These are phyloP conservation scores for Clarias fuscus DNA, from an alignment of 2,797 vertebrate species.

Conservation along the genomic window DNA sequence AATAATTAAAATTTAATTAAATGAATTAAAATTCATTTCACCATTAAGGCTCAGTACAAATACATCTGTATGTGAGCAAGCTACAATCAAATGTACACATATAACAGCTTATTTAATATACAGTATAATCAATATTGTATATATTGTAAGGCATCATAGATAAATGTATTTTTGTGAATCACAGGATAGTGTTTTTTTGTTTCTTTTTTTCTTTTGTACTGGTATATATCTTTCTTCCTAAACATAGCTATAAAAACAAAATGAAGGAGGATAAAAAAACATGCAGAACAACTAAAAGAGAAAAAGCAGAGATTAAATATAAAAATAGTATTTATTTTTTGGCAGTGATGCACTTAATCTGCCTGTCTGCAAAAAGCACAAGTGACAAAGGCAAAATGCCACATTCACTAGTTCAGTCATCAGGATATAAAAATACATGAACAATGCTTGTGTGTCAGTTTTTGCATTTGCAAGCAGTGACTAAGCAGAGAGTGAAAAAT, in stretches of 20 bases:
- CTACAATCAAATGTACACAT: background rate
- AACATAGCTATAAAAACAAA: too few relatives aligned
- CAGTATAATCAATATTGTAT: background rate
- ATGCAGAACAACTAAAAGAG: background rate
- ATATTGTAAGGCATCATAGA: background rate
- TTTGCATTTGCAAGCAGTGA: slow-evolving; percentile 26
- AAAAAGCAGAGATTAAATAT: background rate
- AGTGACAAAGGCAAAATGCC: slow-evolving; percentile 74
- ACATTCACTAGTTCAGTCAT: slow-evolving; percentile 70
- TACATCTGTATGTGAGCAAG: background rate
- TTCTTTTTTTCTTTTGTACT: background rate
- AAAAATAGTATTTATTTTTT: slow-evolving; percentile 76
- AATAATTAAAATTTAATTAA: background rate
- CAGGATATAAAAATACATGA: slow-evolving; percentile 68
- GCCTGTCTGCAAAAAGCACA: slow-evolving; percentile 78
- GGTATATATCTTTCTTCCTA: slow-evolving; percentile 14
- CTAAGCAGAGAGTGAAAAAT: slow-evolving; percentile 63
- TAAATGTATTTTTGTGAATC: background rate
- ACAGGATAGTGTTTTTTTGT: background rate
- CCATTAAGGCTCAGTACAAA: background rate
- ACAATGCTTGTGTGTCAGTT: slow-evolving; percentile 55
- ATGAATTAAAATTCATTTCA: background rate
- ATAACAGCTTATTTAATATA: background rate
- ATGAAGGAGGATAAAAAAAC: too few relatives aligned
- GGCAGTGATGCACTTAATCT: slow-evolving; percentile 74